Evolutionary conservation across 2,888 invertebrate genomes (phyloP), one percentile per base, ranked within the genome.

Genomic region (Tortrix viridana): DNA sequence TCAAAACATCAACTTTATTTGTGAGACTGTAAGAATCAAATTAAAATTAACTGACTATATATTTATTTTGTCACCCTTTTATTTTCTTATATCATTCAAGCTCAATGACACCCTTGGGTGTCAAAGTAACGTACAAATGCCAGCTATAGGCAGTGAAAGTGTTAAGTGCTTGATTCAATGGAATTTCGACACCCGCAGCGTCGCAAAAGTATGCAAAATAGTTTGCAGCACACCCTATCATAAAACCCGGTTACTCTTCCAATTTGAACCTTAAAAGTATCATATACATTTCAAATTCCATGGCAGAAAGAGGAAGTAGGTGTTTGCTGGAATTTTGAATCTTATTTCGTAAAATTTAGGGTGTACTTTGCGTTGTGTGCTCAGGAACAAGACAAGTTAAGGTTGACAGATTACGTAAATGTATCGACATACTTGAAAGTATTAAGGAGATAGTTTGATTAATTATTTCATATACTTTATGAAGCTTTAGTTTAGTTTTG

Each of bases 401-500:
- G 66, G 65, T 74, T 82, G 84, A 84, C 76, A 76, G 85, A 86
- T 86, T 86, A 85, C 78, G 80, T 80, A 85, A 85, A 86, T 85
- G 73, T 76, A 63, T 65, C 58, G 65, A 60, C 46, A 47, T 62
- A 69, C 70, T 74, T 67, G 68, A 62, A 65, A 69, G 67, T 73
- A 72, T 72, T 66, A 72, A 68, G 64, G 66, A 73, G 75, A 72
- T 70, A 69, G 68, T 75, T 74, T 84, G 85, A 86, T 85, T 86
- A 85, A 86, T 86, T 79, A 84, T 85, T 77, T 74, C 60, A 73
- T 71, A 82, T 84, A 74, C 74, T 68, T 81, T 70, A 55, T 23
- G 58, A 62, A 56, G 44, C 44, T 67, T 62, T 68, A 68, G 71
- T 73, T 74, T 71, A 76, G 68, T 64, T 74, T 74, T 77, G 74